These are phyloP conservation scores for Idaea biselata DNA, from an alignment of 2,888 invertebrate genomes.

Conservation along the genomic window DNA sequence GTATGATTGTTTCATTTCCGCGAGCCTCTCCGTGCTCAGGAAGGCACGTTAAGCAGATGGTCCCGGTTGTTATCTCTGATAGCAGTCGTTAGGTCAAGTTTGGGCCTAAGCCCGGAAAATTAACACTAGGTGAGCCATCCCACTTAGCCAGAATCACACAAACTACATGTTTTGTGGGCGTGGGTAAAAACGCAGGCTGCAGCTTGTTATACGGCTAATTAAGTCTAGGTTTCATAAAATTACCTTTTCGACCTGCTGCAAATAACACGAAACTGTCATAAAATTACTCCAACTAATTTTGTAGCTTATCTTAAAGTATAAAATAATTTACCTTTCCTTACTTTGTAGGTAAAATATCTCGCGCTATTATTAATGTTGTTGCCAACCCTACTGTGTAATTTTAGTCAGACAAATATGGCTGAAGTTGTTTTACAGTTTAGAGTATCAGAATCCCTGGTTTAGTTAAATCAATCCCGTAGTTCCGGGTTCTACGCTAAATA, in stretches of 20 bases:
- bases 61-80: too few species aligned
- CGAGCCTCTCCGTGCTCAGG: too few species aligned
- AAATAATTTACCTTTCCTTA: not conserved
- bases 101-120: too few species aligned
- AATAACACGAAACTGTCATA: too few species aligned
- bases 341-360: not conserved
- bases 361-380: not conserved
- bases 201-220: not conserved
- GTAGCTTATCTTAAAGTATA: not conserved
- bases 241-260: not conserved
- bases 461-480: not conserved
- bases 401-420: not conserved
- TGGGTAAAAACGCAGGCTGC: too few species aligned
- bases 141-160: too few species aligned
- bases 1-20: too few species aligned
- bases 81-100: too few species aligned
- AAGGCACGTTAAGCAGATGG: too few species aligned
- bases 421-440: not conserved
- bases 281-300: not conserved
- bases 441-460: not conserved
- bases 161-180: too few species aligned
- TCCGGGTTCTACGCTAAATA: not conserved
- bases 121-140: too few species aligned
- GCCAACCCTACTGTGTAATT: not conserved
- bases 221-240: not conserved